A percentile compares a stretch with the other conserved stretches of the same genome.
phyloP scores from a whole-genome alignment of 1,140 invertebrate species.

The Caenorhabditis latens region DNA sequence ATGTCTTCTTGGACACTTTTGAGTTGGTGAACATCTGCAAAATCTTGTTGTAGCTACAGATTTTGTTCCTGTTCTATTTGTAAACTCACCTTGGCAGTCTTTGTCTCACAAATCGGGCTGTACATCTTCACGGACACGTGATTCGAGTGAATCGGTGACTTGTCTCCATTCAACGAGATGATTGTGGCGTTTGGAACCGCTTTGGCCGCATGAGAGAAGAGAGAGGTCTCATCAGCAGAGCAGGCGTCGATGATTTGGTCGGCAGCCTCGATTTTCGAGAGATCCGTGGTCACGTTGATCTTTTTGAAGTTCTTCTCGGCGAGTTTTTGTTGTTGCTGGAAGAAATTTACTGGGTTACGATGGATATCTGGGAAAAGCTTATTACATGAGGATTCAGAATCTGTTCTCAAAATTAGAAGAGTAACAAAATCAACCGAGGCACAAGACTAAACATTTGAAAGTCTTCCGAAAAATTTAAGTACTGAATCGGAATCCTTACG shows the following conservation, averaged over 20 bases:
- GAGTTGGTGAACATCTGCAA: slow-evolving; percentile 36
- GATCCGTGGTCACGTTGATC: slow-evolving; percentile 44
- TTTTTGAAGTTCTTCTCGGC: slow-evolving; percentile 46
- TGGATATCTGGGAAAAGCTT: neutral
- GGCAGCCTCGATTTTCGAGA: slow-evolving; percentile 39
- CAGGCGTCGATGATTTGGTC: slow-evolving; percentile 41
- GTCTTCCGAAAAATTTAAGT: too few species aligned
- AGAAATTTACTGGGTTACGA: neutral
- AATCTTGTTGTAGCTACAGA: neutral
- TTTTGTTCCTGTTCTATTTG: neutral
- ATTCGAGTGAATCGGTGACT: slow-evolving; percentile 49
- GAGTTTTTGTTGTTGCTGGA: slow-evolving; percentile 55
- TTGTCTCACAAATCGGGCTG: slow-evolving; percentile 56
- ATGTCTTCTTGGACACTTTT: slow-evolving; percentile 21
- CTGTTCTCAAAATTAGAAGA: too few species aligned
- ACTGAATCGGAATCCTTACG: too few species aligned
- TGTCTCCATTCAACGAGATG: slow-evolving; percentile 30
- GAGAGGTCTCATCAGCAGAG: slow-evolving; percentile 32
- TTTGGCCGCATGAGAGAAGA: slow-evolving; percentile 23
- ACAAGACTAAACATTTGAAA: too few species aligned
- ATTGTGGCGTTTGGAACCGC: slow-evolving; percentile 52
- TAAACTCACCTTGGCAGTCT: slow-evolving; percentile 40
- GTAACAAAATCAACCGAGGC: too few species aligned
- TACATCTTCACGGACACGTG: slow-evolving; percentile 57
- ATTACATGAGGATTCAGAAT: too few species aligned